Evolutionary conservation across 2,113 vertebrate genomes (phyloP).

Genomic region (Hystrix brachyura): DNA sequence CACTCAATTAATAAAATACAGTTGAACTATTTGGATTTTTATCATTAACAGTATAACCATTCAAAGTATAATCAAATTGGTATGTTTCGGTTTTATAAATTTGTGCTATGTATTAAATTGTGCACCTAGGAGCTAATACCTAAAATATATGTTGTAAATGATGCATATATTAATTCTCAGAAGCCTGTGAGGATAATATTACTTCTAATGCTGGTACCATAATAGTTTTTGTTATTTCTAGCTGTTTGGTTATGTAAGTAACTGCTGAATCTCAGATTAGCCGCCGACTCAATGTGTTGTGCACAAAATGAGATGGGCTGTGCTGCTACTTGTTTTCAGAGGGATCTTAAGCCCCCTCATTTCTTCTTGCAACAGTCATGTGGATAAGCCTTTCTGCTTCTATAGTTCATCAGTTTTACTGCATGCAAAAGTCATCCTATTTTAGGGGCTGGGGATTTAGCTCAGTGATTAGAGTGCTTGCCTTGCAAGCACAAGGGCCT

Average conservation of each 20-base stretch:
- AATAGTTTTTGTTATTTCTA: neutral
- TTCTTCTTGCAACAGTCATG: neutral
- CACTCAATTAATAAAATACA: constrained; percentile 42
- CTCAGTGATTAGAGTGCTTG: too few relatives aligned
- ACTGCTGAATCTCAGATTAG: neutral
- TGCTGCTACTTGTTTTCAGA: neutral
- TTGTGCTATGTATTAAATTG: constrained; percentile 17
- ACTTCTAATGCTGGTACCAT: neutral
- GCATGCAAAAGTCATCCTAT: neutral
- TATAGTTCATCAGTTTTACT: neutral
- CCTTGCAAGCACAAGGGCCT: too few relatives aligned
- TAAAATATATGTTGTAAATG: neutral
- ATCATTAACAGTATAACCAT: neutral
- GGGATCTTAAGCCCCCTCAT: neutral
- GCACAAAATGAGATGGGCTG: neutral
- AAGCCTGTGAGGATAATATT: neutral
- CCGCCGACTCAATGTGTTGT: neutral
- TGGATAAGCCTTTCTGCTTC: neutral
- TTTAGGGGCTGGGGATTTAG: neutral
- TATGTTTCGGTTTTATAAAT: constrained; percentile 43
- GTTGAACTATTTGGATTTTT: constrained; percentile 27
- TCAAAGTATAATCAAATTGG: neutral
- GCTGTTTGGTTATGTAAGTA: neutral
- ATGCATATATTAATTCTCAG: neutral
- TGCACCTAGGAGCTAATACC: constrained; percentile 10